These are phyloP conservation scores for Sarotherodon lohbergeri DNA, from an alignment of 2,113 vertebrate genomes.

Conservation along the genomic window DNA sequence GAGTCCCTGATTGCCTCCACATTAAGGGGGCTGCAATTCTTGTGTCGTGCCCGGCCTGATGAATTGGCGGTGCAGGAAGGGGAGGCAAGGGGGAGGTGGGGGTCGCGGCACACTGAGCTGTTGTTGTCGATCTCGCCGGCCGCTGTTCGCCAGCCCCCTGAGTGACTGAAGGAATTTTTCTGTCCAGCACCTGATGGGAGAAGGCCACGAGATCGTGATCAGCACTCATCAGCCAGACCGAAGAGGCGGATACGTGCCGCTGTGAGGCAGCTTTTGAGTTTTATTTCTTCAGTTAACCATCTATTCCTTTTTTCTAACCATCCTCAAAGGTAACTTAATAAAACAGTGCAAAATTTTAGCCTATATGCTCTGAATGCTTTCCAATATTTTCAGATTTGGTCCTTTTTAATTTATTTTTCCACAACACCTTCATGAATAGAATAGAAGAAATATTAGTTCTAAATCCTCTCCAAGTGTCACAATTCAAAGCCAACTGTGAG, in stretches of 20 bases:
- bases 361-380: neutral
- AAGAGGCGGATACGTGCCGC: neutral
- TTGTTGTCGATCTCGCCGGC: neutral
- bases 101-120: constrained; percentile 1
- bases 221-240: neutral
- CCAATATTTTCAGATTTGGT: neutral
- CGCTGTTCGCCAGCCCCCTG: neutral
- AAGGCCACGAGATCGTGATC: neutral
- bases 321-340: neutral
- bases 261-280: neutral
- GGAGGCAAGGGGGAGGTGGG: neutral
- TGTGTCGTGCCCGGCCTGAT: constrained; percentile 30
- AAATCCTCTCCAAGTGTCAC: neutral
- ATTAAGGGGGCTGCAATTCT: constrained; percentile 28
- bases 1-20: constrained; percentile 48
- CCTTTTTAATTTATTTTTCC: neutral
- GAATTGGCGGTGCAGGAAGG: constrained; percentile 1
- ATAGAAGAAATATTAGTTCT: neutral
- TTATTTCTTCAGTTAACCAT: neutral
- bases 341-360: neutral
- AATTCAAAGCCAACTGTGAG: neutral
- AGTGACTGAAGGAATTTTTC: constrained; percentile 14
- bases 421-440: neutral
- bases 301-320: neutral
- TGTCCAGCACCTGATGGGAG: neutral